Evolutionary conservation across 2,113 vertebrate genomes (phyloP).

Genomic region (Actinemys pallida): DNA sequence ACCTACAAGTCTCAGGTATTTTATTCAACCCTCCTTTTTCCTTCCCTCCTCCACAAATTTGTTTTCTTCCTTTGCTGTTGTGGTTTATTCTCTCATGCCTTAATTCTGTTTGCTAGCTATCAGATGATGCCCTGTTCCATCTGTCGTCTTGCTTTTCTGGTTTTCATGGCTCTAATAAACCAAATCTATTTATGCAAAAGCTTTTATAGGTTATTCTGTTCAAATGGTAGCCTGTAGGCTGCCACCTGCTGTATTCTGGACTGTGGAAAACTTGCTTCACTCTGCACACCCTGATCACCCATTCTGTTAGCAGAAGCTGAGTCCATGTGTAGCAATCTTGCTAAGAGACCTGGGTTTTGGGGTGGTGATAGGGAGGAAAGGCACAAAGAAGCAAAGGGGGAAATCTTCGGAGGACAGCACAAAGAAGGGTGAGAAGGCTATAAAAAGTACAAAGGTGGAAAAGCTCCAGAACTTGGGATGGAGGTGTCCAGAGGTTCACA

Average conservation of each 20-base stretch:
- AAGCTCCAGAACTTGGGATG: neutral
- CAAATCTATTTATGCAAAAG: neutral
- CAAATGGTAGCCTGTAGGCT: neutral
- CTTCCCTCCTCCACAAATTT: neutral
- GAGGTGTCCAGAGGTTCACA: neutral
- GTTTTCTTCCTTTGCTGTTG: neutral
- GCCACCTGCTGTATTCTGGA: neutral
- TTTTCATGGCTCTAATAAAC: neutral
- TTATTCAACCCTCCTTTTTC: neutral
- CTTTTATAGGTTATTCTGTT: neutral
- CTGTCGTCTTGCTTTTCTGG: neutral
- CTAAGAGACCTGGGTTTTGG: neutral
- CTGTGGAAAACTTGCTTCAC: neutral
- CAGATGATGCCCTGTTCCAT: neutral
- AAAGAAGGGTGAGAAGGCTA: too few species aligned
- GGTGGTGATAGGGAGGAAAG: neutral
- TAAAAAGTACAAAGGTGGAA: neutral
- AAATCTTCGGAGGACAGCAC: neutral
- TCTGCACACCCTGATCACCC: neutral
- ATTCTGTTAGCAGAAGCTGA: neutral
- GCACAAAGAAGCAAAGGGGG: neutral
- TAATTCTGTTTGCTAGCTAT: neutral
- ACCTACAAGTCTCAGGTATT: conserved; percentile 89
- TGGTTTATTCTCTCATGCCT: neutral
- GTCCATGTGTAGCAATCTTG: neutral